A percentile compares a stretch with the other conserved stretches of the same genome.
Conservation (phyloP, 2,888 invertebrate species). For the Luffia ferchaultella region DNA sequence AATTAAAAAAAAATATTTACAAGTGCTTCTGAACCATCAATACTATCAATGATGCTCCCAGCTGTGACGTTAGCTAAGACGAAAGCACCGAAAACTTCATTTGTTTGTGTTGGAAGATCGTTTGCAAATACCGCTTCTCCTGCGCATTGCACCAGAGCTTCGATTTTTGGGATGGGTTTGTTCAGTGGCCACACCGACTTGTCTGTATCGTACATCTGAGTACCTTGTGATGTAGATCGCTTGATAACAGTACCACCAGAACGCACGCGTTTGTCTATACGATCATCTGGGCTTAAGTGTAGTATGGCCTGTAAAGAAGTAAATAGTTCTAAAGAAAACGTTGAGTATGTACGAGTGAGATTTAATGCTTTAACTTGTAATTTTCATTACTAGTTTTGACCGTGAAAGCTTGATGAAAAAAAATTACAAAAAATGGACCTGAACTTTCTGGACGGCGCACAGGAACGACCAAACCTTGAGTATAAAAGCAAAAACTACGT, state of each 20-base stretch:
- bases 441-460: too few relatives aligned
- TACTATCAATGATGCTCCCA: conserved; percentile 62
- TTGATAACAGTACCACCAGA: conserved; percentile 68
- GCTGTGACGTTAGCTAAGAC: conserved; percentile 67
- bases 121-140: conserved; percentile 83
- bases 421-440: too few relatives aligned
- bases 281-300: conserved; percentile 56
- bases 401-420: too few relatives aligned
- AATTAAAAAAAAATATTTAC: too few relatives aligned
- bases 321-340: too few relatives aligned
- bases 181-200: conserved; percentile 77
- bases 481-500: too few relatives aligned
- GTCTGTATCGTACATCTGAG: conserved; percentile 75
- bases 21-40: conserved; percentile 72
- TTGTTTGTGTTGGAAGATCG: conserved; percentile 71
- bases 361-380: conserved; percentile 55
- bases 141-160: conserved; percentile 71
- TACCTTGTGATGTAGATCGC: conserved; percentile 71
- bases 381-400: too few relatives aligned
- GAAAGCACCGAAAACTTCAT: conserved; percentile 77
- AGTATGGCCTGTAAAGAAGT: conserved; percentile 55
- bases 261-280: conserved; percentile 46
- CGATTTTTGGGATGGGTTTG: conserved; percentile 77
- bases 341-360: too few relatives aligned
- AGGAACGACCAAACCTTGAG: too few relatives aligned